Conservation (phyloP, 23 tunicate genomes). For the Ascidia mentula region DNA sequence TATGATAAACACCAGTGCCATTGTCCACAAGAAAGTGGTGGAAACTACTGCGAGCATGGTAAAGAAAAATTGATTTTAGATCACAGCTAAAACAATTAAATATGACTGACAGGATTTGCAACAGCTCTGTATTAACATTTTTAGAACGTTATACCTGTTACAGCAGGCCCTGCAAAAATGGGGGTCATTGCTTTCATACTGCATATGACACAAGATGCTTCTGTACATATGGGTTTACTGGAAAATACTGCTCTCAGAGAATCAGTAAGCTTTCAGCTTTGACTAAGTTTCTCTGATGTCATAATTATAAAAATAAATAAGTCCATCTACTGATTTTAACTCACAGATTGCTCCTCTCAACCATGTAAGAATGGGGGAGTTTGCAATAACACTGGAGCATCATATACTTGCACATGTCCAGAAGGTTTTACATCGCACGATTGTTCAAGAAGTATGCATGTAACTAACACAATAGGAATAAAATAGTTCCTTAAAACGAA, state of each 20-base stretch:
- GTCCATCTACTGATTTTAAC: too few relatives aligned
- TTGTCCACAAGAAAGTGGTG: not conserved
- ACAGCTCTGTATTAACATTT: too few relatives aligned
- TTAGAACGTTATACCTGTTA: not conserved
- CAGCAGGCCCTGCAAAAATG: not conserved
- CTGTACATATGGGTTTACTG: not conserved
- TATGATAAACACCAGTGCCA: not conserved
- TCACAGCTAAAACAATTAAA: too few relatives aligned
- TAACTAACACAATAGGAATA: not conserved
- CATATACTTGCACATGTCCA: not conserved
- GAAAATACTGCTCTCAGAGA: not conserved
- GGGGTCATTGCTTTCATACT: not conserved
- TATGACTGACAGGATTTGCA: too few relatives aligned
- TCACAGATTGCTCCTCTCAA: not conserved
- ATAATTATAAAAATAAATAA: too few relatives aligned
- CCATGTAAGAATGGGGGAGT: not conserved
- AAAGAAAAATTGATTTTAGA: too few relatives aligned
- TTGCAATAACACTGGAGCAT: conserved; percentile 2
- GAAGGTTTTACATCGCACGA: not conserved
- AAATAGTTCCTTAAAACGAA: too few relatives aligned
- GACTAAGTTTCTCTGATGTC: too few relatives aligned
- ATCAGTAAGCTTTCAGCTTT: not conserved
- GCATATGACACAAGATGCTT: not conserved
- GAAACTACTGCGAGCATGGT: not conserved
- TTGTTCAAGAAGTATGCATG: not conserved